Evolutionary conservation across 1,140 invertebrate genomes (phyloP), one percentile per base, ranked within the genome.

Genomic region (Plectrocnemia conspersa): DNA sequence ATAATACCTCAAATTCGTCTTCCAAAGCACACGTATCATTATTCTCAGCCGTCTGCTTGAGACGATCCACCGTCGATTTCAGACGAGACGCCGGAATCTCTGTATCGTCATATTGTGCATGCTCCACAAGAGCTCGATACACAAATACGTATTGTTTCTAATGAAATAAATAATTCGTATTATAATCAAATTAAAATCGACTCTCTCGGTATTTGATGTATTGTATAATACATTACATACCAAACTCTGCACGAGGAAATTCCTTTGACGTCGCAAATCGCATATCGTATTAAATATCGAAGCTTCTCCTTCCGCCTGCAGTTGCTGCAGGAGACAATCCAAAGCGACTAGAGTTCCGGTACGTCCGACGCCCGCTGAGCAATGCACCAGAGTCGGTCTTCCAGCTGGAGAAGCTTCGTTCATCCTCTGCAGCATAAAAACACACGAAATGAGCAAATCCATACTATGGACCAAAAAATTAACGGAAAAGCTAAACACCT

Each of bases 141-240:
- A 98, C 88, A 75, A 98, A 98, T 58, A 97, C 91, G 71, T 97
- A 98, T 78, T 98, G 94, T 81, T 97, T 96, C 80, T 95, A 71
- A 36, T 68, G 70, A 47, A 62, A 46, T 56, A 33, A 62, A 58
- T 52, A 19, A 49, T 13, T 32, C 13, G 11, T 45, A 23, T 45
- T 23, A n/a, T 24, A 11, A n/a, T 29, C n/a, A 29, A 7, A 7
- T 29, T 29, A 29, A 29, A 7, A 29, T 29, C 6, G 27, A 7
- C 6, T 29, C 6, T n/a, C n/a, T n/a, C n/a, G n/a, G n/a, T n/a
- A n/a, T n/a, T n/a, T n/a, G n/a, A 40, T 25, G 22, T 4, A 13
- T 29, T 24, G 29, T 7, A 25, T 19, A 33, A 22, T 1, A 44
- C n/a, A 19, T 7, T 33, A 75, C 78, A 77, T 66, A 89, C 85